These are phyloP conservation scores for Ricordea florida DNA, from an alignment of 92 coral and sea anemone species.

Conservation along the genomic window DNA sequence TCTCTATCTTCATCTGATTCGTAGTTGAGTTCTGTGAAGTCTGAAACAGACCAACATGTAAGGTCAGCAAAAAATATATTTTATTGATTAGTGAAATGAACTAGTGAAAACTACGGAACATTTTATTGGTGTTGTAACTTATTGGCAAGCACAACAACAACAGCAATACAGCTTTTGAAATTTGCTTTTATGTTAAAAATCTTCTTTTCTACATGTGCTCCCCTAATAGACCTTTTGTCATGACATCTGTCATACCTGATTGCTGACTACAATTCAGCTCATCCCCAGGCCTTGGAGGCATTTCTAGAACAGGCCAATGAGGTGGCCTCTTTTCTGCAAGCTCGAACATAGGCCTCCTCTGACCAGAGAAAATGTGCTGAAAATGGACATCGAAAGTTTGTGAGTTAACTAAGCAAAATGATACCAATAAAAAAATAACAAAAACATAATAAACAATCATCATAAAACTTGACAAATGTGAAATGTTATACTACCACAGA, in stretches of 20 bases:
- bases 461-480: too few species aligned
- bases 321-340: slow-evolving; percentile 84
- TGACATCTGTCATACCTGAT: slow-evolving; percentile 60
- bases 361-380: slow-evolving; percentile 77
- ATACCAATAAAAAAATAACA: too few species aligned
- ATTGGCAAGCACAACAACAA: neutral
- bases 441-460: too few species aligned
- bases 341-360: slow-evolving; percentile 93
- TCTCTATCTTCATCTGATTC: slow-evolving; percentile 79
- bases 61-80: neutral
- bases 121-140: neutral
- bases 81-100: neutral
- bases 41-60: slow-evolving; percentile 30
- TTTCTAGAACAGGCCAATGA: slow-evolving; percentile 92
- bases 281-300: slow-evolving; percentile 76
- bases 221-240: too few species aligned
- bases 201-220: too few species aligned
- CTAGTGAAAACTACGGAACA: too few species aligned
- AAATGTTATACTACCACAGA: too few species aligned
- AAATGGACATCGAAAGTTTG: too few species aligned
- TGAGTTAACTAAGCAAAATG: too few species aligned
- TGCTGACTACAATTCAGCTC: slow-evolving; percentile 71
- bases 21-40: slow-evolving; percentile 81
- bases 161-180: too few species aligned
- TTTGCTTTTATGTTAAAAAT: too few species aligned